Base-by-base conservation (phyloP, 2,888 invertebrate species). In the Drosophila barbarae region DNA sequence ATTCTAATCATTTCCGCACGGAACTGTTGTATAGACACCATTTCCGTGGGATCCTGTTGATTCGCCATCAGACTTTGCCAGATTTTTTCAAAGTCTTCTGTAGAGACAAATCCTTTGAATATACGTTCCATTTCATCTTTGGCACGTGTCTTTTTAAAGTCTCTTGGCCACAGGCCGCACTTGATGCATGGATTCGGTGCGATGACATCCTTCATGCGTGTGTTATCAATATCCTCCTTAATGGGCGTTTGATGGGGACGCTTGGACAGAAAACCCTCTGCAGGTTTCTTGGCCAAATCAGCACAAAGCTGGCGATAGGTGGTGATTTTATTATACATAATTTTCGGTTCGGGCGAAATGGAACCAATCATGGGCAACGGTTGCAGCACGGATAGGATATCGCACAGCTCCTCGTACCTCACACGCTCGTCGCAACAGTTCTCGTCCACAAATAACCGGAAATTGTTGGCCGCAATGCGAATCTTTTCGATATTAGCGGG, bases 401-500 rank as follows among this genome's bases (percentile, higher is more conserved):
- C 26, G 18, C 65, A 52, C 8, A 64, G 30, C 2, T 52, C 65
- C 36, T 32, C 21, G 26, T 63, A 63, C 3, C 32, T 64, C 0
- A 63, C 30, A 8, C 15, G 28, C 30, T 63, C 65, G 18, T 32
- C 32, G n/a, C 52, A 51, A 21, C 52, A 44, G 32, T 52, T 36
- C 52, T 51, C 61, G 35, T 63, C 65, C 30, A 52, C 52, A 0
- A 63, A 8, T 8, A 63, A 26, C 6, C 69, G 56, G n/a, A 78
- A 87, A 38, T 81, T 73, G 2, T 53, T 12, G 15, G 74, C 51
- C 0, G 71, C 73, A 1, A 46, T 70, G 18, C 72, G 76, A 26
- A 87, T 66, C 38, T 80, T 85, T 0, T 71, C 51, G 5, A 70
- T 55, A 53, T 84, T 74, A 1, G 74, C 73, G 3, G 72, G 71